These are phyloP conservation scores for Saturnia pavonia DNA, from an alignment of 2,888 invertebrate genomes.

Conservation along the genomic window DNA sequence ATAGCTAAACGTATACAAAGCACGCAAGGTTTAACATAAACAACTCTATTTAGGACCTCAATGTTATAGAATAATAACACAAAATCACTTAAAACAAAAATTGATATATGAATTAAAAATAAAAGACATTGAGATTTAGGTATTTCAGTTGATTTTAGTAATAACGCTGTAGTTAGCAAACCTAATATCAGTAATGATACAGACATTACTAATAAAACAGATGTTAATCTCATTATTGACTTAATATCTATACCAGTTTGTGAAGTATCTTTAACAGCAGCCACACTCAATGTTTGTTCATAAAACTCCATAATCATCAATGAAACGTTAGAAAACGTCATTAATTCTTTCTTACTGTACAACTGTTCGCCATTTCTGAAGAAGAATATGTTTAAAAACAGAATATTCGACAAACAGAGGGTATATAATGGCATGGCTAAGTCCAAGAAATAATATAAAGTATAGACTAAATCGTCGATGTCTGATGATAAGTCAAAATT, in stretches of 20 bases:
- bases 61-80: constrained; percentile 34
- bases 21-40: constrained; percentile 23
- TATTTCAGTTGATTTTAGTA: constrained; percentile 24
- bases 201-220: constrained; percentile 34
- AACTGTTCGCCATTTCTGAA: constrained; percentile 32
- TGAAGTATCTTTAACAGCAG: background rate
- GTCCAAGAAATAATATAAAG: constrained; percentile 27
- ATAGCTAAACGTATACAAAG: constrained; percentile 27
- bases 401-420: constrained; percentile 30
- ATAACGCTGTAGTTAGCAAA: constrained; percentile 26
- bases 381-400: constrained; percentile 37
- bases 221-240: constrained; percentile 30
- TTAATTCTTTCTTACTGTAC: constrained; percentile 31
- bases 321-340: constrained; percentile 27
- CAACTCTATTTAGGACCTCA: constrained; percentile 5
- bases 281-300: constrained; percentile 23
- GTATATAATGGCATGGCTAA: constrained; percentile 30
- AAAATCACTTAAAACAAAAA: constrained; percentile 33
- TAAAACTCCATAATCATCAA: constrained; percentile 28
- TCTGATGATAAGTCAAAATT: background rate
- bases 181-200: constrained; percentile 29
- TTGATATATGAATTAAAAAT: constrained; percentile 28
- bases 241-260: constrained; percentile 14
- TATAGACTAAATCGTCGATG: background rate
- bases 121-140: constrained; percentile 29